These are phyloP conservation scores for Carposina sasakii DNA, from an alignment of 1,140 invertebrate species.

Conservation along the genomic window DNA sequence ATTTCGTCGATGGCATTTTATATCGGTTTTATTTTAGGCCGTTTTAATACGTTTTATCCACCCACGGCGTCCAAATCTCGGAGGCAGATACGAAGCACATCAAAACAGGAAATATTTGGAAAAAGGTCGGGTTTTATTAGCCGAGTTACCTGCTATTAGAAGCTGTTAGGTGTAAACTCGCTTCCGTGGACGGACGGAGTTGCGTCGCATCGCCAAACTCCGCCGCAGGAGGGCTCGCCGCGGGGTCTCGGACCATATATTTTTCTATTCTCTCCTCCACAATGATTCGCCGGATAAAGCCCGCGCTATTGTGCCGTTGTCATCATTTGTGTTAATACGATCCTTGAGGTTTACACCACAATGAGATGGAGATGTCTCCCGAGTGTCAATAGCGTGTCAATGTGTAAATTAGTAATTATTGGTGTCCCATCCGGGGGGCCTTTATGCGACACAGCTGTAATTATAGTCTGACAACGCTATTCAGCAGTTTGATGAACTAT, in stretches of 20 bases:
- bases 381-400: slow-evolving; percentile 63
- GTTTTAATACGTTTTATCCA: slow-evolving; percentile 65
- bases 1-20: slow-evolving; percentile 67
- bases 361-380: slow-evolving; percentile 56
- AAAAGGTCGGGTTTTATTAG: slow-evolving; percentile 63
- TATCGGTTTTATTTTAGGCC: slow-evolving; percentile 62
- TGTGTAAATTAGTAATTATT: slow-evolving; percentile 66
- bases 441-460: slow-evolving; percentile 48
- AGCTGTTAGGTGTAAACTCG: slow-evolving; percentile 66
- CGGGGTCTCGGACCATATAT: slow-evolving; percentile 56
- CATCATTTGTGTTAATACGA: slow-evolving; percentile 70
- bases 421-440: slow-evolving; percentile 49
- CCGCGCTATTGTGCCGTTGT: slow-evolving; percentile 58
- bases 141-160: slow-evolving; percentile 67
- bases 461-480: slow-evolving; percentile 42
- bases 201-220: slow-evolving; percentile 51
- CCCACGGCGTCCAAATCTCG: slow-evolving; percentile 57
- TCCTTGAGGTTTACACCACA: slow-evolving; percentile 68
- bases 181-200: slow-evolving; percentile 55
- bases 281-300: slow-evolving; percentile 55
- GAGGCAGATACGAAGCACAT: slow-evolving; percentile 49
- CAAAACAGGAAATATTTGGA: slow-evolving; percentile 66
- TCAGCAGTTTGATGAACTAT: slow-evolving; percentile 28
- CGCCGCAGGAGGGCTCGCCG: slow-evolving; percentile 48
- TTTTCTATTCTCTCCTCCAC: slow-evolving; percentile 64